These are phyloP conservation scores for Triops longicaudatus DNA, from an alignment of 1,140 invertebrate genomes.

Conservation along the genomic window DNA sequence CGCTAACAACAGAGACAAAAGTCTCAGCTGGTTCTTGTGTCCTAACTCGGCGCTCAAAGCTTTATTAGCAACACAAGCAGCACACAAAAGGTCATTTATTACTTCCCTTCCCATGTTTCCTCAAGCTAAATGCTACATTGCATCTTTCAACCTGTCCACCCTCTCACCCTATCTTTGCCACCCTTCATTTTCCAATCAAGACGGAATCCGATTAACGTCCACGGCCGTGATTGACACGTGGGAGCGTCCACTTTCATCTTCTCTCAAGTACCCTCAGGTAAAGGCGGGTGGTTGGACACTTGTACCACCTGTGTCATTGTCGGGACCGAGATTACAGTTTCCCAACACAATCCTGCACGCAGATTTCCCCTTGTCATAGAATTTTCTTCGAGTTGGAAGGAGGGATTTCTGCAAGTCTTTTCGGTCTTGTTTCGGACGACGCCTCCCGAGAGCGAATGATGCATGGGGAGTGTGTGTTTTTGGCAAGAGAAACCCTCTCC, in stretches of 20 bases:
- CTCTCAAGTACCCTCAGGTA: neutral
- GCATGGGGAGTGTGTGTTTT: neutral
- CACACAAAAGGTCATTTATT: conserved; percentile 4
- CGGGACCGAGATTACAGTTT: neutral
- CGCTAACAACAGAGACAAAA: neutral
- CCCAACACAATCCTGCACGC: neutral
- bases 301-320: conserved; percentile 1
- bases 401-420: neutral
- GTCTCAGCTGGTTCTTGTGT: neutral
- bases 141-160: neutral
- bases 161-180: neutral
- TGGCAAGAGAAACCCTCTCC: too few relatives aligned
- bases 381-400: neutral
- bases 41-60: neutral
- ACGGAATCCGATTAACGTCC: neutral
- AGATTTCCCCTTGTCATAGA: neutral
- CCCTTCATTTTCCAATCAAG: neutral
- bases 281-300: neutral
- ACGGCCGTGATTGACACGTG: conserved; percentile 1
- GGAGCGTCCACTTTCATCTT: conserved; percentile 7
- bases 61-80: neutral
- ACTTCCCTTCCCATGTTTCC: too few relatives aligned
- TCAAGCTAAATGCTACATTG: neutral
- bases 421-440: neutral
- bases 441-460: neutral